Percentiles rank a stretch among this genome's conserved stretches.
Conservation (phyloP, 2,113 vertebrate genomes). For the Sprattus sprattus region DNA sequence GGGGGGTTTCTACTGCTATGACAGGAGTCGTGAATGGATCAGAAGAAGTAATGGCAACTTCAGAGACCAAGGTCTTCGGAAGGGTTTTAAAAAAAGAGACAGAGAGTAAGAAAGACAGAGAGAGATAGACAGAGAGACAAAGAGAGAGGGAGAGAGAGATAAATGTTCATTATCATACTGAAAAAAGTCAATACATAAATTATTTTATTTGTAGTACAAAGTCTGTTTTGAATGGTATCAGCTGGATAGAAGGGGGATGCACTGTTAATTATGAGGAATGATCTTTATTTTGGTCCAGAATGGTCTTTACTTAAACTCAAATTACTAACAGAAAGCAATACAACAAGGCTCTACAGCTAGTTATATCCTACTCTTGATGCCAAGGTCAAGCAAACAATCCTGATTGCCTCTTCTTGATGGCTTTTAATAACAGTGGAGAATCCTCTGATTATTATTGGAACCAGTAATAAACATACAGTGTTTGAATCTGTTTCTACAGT, state of each 20-base stretch:
- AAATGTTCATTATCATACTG: background rate
- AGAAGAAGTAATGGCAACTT: background rate
- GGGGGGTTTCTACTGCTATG: background rate
- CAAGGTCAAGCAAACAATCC: background rate
- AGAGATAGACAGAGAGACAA: too few relatives aligned
- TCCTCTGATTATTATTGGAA: too few relatives aligned
- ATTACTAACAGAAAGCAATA: background rate
- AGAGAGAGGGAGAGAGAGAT: background rate
- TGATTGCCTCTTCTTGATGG: too few relatives aligned
- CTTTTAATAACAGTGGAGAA: too few relatives aligned
- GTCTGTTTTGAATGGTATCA: background rate
- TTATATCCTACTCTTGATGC: background rate
- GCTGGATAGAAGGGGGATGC: background rate
- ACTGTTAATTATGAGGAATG: too few relatives aligned
- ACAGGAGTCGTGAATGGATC: background rate
- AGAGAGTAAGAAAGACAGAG: background rate
- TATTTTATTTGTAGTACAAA: background rate
- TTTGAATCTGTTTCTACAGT: background rate
- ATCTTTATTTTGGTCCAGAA: background rate
- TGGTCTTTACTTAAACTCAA: background rate
- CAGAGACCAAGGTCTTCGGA: background rate
- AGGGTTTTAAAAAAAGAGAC: background rate
- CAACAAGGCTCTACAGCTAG: background rate
- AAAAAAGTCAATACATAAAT: background rate
- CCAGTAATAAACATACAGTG: too few relatives aligned